Evolutionary conservation across 2,797 vertebrate genomes (phyloP).

Genomic region (Apogon hyalosoma): DNA sequence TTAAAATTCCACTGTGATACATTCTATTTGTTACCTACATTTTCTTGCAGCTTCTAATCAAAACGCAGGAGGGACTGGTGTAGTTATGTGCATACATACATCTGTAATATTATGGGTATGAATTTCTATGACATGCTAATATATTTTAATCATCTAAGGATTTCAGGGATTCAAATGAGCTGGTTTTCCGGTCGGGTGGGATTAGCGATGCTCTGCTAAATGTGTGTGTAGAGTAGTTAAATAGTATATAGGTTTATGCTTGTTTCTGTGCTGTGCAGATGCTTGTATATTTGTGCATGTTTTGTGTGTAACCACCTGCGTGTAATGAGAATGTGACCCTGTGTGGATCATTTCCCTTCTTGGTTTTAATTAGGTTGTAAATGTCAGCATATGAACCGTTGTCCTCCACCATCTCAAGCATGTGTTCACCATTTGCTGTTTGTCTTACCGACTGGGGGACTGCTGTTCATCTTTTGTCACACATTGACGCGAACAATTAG

Average conservation of each 20-base stretch:
- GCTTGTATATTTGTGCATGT: slow-evolving; percentile 16
- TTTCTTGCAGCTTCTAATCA: slow-evolving; percentile 37
- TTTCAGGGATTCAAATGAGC: slow-evolving; percentile 53
- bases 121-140: slow-evolving; percentile 46
- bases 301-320: slow-evolving; percentile 41
- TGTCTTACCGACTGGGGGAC: slow-evolving; percentile 31
- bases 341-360: slow-evolving; percentile 57
- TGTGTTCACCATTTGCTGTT: slow-evolving; percentile 18
- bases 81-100: slow-evolving; percentile 57
- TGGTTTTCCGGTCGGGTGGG: slow-evolving; percentile 45
- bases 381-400: slow-evolving; percentile 76
- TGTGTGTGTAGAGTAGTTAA: slow-evolving; percentile 23
- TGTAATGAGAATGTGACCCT: slow-evolving; percentile 63
- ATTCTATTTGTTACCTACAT: slow-evolving; percentile 45
- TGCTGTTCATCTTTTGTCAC: slow-evolving; percentile 63
- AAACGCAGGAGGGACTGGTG: slow-evolving; percentile 8
- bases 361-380: slow-evolving; percentile 81
- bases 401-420: slow-evolving; percentile 38
- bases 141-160: slow-evolving; percentile 62
- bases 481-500: slow-evolving; percentile 70
- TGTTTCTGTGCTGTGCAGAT: neutral
- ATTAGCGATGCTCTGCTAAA: slow-evolving; percentile 44
- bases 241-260: neutral
- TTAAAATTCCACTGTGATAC: slow-evolving; percentile 37
- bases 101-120: slow-evolving; percentile 43